Conservation (phyloP, 1,140 invertebrate species). For the Sipha flava region DNA sequence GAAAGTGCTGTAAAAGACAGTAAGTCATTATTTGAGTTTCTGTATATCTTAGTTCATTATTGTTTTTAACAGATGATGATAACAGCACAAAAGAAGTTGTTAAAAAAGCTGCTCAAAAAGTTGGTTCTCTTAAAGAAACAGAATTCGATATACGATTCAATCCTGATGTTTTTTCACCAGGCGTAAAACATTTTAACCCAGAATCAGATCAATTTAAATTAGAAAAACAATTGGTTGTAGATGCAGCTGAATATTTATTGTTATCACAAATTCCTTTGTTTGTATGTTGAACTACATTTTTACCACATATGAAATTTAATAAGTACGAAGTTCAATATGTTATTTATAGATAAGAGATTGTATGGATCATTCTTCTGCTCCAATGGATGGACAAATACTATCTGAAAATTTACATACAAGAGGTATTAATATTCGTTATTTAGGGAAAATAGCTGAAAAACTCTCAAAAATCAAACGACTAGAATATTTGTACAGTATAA, state of each 20-base stretch:
- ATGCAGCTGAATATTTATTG: slow-evolving; percentile 90
- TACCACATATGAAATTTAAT: too few relatives aligned
- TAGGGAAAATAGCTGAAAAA: slow-evolving; percentile 77
- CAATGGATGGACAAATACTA: slow-evolving; percentile 92
- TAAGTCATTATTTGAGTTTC: slow-evolving; percentile 30
- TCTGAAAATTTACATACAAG: slow-evolving; percentile 84
- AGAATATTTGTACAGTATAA: slow-evolving; percentile 79
- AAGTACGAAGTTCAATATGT: background rate
- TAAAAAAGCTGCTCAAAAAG: slow-evolving; percentile 73
- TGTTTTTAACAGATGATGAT: slow-evolving; percentile 53
- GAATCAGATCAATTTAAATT: slow-evolving; percentile 59
- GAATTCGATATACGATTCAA: slow-evolving; percentile 98
- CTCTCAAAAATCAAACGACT: slow-evolving; percentile 69
- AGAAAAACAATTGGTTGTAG: slow-evolving; percentile 81
- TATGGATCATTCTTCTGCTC: slow-evolving; percentile 80
- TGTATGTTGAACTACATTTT: slow-evolving; percentile 60
- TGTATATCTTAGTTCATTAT: background rate
- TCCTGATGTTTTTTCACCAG: slow-evolving; percentile 93
- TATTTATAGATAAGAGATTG: slow-evolving; percentile 73
- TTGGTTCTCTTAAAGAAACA: slow-evolving; percentile 84
- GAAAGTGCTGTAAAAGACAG: slow-evolving; percentile 43
- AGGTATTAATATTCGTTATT: slow-evolving; percentile 94
- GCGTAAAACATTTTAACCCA: slow-evolving; percentile 72
- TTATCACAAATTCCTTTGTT: slow-evolving; percentile 89
- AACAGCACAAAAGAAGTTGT: slow-evolving; percentile 84